phyloP scores from a whole-genome alignment of 1,140 invertebrate species.

The Aplysia californica region DNA sequence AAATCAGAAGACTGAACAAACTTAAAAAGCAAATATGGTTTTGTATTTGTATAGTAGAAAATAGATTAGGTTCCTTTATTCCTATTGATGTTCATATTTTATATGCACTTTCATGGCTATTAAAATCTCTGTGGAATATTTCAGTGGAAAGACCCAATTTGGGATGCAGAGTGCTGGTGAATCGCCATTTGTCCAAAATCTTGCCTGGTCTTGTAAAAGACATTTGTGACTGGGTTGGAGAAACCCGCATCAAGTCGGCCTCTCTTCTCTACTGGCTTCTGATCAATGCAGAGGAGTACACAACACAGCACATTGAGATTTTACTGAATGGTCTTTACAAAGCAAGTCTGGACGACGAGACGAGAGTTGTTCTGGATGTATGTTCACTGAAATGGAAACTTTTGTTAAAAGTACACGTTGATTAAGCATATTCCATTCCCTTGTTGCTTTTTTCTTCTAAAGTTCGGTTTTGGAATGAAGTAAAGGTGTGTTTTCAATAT shows the following conservation, averaged over 20 bases:
- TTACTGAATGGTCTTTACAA: conserved; percentile 69
- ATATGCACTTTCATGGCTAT: too few species aligned
- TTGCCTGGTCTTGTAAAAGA: conserved; percentile 76
- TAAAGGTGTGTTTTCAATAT: too few species aligned
- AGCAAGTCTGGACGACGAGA: conserved; percentile 73
- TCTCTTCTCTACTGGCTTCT: conserved; percentile 78
- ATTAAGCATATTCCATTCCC: not conserved
- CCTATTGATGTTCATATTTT: too few species aligned
- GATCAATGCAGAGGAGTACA: conserved; percentile 77
- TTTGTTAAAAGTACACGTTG: too few species aligned
- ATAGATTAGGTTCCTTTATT: too few species aligned
- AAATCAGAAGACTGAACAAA: too few species aligned
- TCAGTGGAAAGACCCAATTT: conserved; percentile 78
- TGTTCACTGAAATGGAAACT: too few species aligned
- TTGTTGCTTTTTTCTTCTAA: not conserved
- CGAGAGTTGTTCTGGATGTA: conserved; percentile 75
- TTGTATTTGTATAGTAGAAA: too few species aligned
- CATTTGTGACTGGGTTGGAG: conserved; percentile 78
- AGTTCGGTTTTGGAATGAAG: too few species aligned
- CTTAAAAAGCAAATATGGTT: too few species aligned
- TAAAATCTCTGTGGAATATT: too few species aligned
- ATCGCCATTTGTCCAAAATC: conserved; percentile 77
- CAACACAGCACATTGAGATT: conserved; percentile 77
- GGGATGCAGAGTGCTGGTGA: conserved; percentile 79
- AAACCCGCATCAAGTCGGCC: conserved; percentile 77